phyloP scores from a whole-genome alignment of 2,797 vertebrate genomes.

The Chelonia mydas region DNA sequence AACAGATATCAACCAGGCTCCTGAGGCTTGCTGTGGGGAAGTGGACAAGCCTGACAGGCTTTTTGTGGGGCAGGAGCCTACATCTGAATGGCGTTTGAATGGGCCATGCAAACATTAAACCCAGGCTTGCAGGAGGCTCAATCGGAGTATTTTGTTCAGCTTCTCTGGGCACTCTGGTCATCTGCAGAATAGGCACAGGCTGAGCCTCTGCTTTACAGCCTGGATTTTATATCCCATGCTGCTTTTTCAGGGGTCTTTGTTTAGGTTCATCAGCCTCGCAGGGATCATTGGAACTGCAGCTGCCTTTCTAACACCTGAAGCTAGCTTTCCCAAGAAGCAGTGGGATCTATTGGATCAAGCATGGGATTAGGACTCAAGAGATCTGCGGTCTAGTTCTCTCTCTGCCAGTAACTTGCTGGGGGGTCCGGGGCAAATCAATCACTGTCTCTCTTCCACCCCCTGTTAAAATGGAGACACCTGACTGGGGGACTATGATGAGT shows the following conservation, averaged over 20 bases:
- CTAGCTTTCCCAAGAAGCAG: slow-evolving; percentile 49
- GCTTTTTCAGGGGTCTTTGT: slow-evolving; percentile 64
- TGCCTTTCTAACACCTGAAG: slow-evolving; percentile 45
- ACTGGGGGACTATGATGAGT: neutral
- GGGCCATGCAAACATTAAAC: neutral
- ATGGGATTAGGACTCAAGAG: slow-evolving; percentile 25
- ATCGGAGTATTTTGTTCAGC: slow-evolving; percentile 4
- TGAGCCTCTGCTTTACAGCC: slow-evolving; percentile 5
- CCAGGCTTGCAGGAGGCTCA: neutral
- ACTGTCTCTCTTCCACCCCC: neutral
- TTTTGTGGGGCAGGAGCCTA: too few species aligned
- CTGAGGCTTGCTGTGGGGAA: neutral
- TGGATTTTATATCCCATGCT: slow-evolving; percentile 44
- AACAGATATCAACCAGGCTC: neutral
- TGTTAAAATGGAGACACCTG: neutral
- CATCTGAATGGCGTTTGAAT: neutral
- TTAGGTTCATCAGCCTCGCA: slow-evolving; percentile 56
- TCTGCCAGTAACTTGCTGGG: neutral
- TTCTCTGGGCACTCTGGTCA: neutral
- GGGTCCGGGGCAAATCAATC: neutral
- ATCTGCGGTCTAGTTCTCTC: neutral
- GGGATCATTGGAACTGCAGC: slow-evolving; percentile 67
- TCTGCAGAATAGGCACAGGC: slow-evolving; percentile 25
- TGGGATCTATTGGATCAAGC: slow-evolving; percentile 36
- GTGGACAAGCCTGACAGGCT: neutral